Conservation (phyloP, 2,113 vertebrate species). For the Mus spicilegus region DNA sequence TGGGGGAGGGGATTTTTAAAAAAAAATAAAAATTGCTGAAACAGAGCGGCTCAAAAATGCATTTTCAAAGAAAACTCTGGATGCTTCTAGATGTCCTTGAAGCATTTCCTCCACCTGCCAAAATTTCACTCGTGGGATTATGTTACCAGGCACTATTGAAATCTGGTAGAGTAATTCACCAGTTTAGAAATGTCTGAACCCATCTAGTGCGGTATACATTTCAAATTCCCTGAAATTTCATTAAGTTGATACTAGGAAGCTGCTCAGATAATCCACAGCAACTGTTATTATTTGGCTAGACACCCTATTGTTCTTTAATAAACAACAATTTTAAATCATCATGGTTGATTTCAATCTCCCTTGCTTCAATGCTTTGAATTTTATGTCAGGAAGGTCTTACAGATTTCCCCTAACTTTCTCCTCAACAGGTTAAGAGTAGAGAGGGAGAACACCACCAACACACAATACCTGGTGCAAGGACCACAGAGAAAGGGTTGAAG, state of each 20-base stretch:
- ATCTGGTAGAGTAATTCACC: conserved; percentile 76
- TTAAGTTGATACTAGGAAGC: conserved; percentile 63
- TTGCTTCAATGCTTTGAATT: conserved; percentile 30
- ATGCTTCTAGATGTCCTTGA: conserved; percentile 75
- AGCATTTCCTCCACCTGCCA: conserved; percentile 74
- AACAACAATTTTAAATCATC: conserved; percentile 39
- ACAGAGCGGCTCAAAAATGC: conserved; percentile 64
- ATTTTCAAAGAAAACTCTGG: conserved; percentile 77
- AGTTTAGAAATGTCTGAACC: conserved; percentile 68
- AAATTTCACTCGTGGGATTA: conserved; percentile 72
- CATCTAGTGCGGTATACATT: conserved; percentile 65
- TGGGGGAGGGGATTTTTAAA: neutral
- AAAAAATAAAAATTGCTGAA: conserved; percentile 60
- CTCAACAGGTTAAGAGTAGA: neutral
- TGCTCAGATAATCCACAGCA: conserved; percentile 69
- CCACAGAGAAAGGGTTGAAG: conserved; percentile 25
- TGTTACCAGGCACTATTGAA: conserved; percentile 72
- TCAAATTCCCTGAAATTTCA: conserved; percentile 70
- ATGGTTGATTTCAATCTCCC: conserved; percentile 39
- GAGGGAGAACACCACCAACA: neutral
- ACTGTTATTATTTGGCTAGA: conserved; percentile 61
- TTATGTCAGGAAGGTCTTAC: conserved; percentile 42
- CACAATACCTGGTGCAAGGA: neutral
- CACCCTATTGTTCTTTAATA: conserved; percentile 53
- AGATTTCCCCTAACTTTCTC: neutral